Percentiles rank a stretch among this genome's conserved stretches.
Evolutionary conservation across 2,113 vertebrate genomes (phyloP).

Genomic region (Oreochromis spilurus): DNA sequence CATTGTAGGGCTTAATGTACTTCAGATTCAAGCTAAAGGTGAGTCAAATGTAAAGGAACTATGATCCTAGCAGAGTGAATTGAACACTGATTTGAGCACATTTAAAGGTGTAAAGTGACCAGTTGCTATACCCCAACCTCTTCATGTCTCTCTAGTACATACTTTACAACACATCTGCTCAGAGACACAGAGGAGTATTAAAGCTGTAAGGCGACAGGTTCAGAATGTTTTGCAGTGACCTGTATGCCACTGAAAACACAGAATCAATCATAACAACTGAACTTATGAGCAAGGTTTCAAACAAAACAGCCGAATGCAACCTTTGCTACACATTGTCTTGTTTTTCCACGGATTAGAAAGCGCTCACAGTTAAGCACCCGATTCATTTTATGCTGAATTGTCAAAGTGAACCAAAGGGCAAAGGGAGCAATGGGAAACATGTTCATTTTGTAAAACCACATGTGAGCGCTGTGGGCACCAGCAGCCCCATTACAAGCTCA

Average conservation of each 20-base stretch:
- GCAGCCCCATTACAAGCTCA: neutral
- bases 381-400: slow-evolving; percentile 56
- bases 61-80: neutral
- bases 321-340: slow-evolving; percentile 12
- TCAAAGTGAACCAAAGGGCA: slow-evolving; percentile 50
- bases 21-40: neutral
- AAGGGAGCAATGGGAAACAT: slow-evolving; percentile 24
- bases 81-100: neutral
- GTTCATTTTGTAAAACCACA: slow-evolving; percentile 9
- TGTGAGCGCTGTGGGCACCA: neutral
- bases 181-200: neutral
- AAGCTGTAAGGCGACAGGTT: neutral
- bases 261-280: slow-evolving; percentile 40
- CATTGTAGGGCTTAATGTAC: neutral
- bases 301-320: slow-evolving; percentile 41
- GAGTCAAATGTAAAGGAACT: neutral
- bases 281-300: slow-evolving; percentile 32
- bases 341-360: slow-evolving; percentile 53
- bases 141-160: neutral
- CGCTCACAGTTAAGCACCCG: slow-evolving; percentile 1
- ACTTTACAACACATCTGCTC: neutral
- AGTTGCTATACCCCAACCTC: neutral
- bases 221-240: neutral
- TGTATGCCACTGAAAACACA: slow-evolving; percentile 25
- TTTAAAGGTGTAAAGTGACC: neutral